phyloP scores from a whole-genome alignment of 2,888 invertebrate species.

The Phyto melanocephala region DNA sequence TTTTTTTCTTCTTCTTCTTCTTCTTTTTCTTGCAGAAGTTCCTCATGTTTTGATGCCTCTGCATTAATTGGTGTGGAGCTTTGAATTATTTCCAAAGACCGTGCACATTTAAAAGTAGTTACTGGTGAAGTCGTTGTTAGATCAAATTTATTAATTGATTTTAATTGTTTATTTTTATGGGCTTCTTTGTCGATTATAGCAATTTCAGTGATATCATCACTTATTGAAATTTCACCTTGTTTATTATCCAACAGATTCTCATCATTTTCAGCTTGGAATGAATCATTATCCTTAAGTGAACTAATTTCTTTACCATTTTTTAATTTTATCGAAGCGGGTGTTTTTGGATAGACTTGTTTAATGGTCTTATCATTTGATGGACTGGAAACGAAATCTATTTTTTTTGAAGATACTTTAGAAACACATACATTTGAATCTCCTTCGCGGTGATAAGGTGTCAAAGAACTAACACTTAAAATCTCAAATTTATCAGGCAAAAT shows the following conservation, averaged over 20 bases:
- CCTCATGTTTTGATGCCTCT: background rate
- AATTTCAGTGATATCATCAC: background rate
- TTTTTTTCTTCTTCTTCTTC: slow-evolving; percentile 4
- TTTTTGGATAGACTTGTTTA: slow-evolving; percentile 71
- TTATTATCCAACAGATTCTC: slow-evolving; percentile 15
- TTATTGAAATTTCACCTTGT: slow-evolving; percentile 4
- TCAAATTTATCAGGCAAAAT: background rate
- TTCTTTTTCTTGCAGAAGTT: background rate
- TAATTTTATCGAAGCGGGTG: slow-evolving; percentile 68
- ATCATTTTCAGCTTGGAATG: background rate
- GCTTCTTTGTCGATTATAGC: background rate
- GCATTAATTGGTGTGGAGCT: slow-evolving; percentile 53
- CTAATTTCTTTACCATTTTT: slow-evolving; percentile 56
- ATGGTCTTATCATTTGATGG: slow-evolving; percentile 49
- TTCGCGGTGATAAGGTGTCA: background rate
- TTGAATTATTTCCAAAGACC: slow-evolving; percentile 23
- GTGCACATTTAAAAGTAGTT: background rate
- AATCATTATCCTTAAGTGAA: slow-evolving; percentile 28
- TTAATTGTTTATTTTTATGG: slow-evolving; percentile 24
- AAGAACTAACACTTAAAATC: background rate
- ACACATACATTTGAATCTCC: background rate
- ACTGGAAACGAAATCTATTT: slow-evolving; percentile 68
- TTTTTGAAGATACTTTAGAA: slow-evolving; percentile 34
- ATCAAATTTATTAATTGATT: too few relatives aligned
- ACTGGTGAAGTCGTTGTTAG: background rate